These are phyloP conservation scores for Tiliacea aurago DNA, from an alignment of 2,888 invertebrate species.

Conservation along the genomic window DNA sequence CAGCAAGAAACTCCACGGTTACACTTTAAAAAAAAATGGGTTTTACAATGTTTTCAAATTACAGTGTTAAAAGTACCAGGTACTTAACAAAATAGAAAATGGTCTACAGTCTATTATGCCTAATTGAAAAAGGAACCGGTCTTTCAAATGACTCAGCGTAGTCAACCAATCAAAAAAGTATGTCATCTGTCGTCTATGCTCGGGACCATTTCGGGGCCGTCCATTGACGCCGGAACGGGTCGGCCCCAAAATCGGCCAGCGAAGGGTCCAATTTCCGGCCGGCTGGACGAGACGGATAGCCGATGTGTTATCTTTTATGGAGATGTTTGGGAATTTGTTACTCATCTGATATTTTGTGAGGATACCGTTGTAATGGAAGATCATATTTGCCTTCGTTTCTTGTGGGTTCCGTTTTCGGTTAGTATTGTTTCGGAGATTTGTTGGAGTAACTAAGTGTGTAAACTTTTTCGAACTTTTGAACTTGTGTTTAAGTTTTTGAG, in stretches of 20 bases:
- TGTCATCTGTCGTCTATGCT: conserved; percentile 59
- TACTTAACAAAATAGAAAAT: no score
- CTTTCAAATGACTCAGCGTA: conserved; percentile 65
- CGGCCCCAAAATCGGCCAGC: conserved; percentile 68
- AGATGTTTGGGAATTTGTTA: conserved; percentile 41
- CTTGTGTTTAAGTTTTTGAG: no score
- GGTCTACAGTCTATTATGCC: no score
- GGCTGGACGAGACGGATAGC: conserved; percentile 35
- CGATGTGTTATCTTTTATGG: conserved; percentile 37
- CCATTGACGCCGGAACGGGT: conserved; percentile 61
- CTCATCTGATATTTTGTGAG: conserved; percentile 34
- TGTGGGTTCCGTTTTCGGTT: conserved; percentile 2
- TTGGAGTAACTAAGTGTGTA: neutral
- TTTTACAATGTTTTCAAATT: no score
- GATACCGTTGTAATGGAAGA: conserved; percentile 19
- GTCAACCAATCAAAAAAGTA: conserved; percentile 47
- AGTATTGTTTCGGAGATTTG: neutral
- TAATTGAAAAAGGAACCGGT: conserved; percentile 38
- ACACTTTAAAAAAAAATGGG: no score
- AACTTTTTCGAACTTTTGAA: no score
- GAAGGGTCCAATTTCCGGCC: conserved; percentile 69
- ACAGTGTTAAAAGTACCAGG: no score
- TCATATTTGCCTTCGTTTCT: conserved; percentile 28
- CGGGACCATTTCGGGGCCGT: conserved; percentile 67
- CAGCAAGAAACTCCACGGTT: no score